A percentile compares a stretch with the other conserved stretches of the same genome.
These are phyloP conservation scores for Maniola hyperantus DNA, from an alignment of 2,888 invertebrate genomes.

Conservation along the genomic window DNA sequence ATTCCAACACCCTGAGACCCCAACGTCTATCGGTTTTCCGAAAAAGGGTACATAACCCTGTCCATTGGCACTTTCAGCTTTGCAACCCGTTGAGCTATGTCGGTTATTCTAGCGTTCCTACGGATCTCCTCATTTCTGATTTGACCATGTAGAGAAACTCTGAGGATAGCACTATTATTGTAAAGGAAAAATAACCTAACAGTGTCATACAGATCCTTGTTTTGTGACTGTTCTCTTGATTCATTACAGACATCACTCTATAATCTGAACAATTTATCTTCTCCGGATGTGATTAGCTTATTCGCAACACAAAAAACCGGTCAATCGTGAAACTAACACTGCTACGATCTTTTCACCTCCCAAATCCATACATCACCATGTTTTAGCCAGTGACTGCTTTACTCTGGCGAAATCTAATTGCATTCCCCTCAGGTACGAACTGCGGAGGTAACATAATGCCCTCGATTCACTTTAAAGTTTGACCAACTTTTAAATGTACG, in stretches of 20 bases:
- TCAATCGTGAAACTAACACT: constrained; percentile 36
- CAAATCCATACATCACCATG: constrained; percentile 36
- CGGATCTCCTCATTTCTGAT: no score
- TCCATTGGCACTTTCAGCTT: no score
- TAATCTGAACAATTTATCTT: not conserved
- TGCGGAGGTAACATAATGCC: constrained; percentile 9
- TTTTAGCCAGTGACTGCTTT: not conserved
- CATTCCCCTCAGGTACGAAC: constrained; percentile 65
- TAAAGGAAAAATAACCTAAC: no score
- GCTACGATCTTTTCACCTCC: constrained; percentile 25
- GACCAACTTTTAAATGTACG: constrained; percentile 17
- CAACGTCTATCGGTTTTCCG: no score
- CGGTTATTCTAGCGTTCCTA: no score
- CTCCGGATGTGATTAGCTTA: not conserved
- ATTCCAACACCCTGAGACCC: no score
- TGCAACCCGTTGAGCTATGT: no score
- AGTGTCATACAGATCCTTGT: no score
- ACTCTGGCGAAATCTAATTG: constrained; percentile 53
- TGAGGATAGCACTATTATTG: no score
- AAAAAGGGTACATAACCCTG: no score
- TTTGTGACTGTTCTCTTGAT: not conserved
- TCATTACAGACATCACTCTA: not conserved
- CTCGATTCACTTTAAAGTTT: constrained; percentile 14
- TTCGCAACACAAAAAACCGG: not conserved
- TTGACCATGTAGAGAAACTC: no score